Conservation (phyloP, 2,888 invertebrate genomes). For the Odontothrips loti region DNA sequence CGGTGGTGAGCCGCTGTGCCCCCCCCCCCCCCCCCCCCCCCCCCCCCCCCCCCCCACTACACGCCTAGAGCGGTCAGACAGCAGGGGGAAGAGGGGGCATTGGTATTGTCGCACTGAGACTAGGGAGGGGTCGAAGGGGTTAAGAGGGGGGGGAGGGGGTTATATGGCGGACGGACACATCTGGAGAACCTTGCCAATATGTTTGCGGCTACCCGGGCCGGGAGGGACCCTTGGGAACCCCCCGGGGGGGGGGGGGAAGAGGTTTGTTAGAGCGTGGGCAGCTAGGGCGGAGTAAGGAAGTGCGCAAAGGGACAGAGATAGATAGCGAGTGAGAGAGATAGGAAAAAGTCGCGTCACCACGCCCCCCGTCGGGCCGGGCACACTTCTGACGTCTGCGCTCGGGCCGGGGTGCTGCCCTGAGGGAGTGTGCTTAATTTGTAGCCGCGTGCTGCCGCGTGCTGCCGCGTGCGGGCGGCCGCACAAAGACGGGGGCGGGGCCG, state of each 20-base stretch:
- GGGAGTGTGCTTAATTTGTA: no score
- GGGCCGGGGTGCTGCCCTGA: no score
- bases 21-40: slow-evolving; percentile 26
- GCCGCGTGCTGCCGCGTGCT: no score
- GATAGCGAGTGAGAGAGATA: background rate
- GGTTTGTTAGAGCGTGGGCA: no score
- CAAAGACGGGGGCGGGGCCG: background rate
- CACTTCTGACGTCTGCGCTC: no score
- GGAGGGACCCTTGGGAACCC: no score
- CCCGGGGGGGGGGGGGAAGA: no score
- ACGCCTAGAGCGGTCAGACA: slow-evolving; percentile 30
- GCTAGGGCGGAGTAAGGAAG: background rate
- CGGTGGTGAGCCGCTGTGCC: no score
- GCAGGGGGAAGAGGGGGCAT: slow-evolving; percentile 34
- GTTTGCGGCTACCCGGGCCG: background rate
- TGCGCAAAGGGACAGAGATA: background rate
- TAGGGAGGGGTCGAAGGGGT: slow-evolving; percentile 1
- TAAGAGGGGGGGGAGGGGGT: background rate
- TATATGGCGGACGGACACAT: slow-evolving; percentile 12
- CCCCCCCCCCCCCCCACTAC: slow-evolving; percentile 25
- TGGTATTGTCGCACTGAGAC: slow-evolving; percentile 32
- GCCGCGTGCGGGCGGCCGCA: no score
- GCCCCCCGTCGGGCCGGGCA: no score
- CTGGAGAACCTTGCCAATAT: background rate
- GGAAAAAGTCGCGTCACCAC: background rate